Evolutionary conservation across 2,113 vertebrate genomes (phyloP).

Genomic region (Eulacestoma nigropectus): DNA sequence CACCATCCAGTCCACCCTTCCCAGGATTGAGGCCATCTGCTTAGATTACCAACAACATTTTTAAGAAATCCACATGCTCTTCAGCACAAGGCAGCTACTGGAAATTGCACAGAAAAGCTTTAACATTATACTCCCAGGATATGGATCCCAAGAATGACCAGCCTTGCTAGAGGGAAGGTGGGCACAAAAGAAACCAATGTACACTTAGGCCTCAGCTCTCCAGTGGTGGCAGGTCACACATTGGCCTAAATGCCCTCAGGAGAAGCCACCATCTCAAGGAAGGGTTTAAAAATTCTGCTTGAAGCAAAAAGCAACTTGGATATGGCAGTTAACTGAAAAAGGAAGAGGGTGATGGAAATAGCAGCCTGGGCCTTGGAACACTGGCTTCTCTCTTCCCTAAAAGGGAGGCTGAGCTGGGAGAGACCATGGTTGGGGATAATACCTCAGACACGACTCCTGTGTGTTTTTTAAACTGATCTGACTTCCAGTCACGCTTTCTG

Average conservation of each 20-base stretch:
- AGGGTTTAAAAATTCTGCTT: neutral
- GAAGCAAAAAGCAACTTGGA: neutral
- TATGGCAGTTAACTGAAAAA: neutral
- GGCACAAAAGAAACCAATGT: neutral
- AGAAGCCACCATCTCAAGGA: neutral
- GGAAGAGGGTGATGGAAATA: neutral
- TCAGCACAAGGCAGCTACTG: neutral
- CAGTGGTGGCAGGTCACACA: neutral
- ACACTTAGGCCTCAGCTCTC: neutral
- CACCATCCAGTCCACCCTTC: neutral
- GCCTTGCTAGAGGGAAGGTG: neutral
- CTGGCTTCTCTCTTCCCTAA: neutral
- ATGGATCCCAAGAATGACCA: neutral
- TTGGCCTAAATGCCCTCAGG: neutral
- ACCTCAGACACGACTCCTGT: neutral
- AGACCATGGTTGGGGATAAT: neutral
- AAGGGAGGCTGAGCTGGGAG: neutral
- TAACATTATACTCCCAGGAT: neutral
- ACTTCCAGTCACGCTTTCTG: neutral
- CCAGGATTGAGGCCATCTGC: neutral
- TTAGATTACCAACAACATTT: rapidly evolving
- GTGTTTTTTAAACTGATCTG: neutral
- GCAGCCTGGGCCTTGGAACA: neutral
- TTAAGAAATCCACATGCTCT: rapidly evolving
- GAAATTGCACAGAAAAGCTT: neutral